These are phyloP conservation scores for Lottia scabra DNA, from an alignment of 2,888 invertebrate species.

Conservation along the genomic window DNA sequence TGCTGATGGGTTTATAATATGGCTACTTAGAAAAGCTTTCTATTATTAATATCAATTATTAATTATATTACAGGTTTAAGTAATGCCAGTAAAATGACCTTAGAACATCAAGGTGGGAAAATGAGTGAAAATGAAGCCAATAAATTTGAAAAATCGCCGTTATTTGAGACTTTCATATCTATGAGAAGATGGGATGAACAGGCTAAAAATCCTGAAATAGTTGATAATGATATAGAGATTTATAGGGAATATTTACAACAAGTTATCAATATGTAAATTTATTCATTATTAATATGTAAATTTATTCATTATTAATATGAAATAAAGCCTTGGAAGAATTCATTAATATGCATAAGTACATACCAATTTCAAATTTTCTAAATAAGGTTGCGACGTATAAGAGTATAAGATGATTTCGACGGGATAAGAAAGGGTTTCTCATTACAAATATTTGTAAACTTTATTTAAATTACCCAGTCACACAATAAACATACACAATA, in stretches of 20 bases:
- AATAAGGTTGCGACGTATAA: too few relatives aligned
- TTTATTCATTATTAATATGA: not conserved
- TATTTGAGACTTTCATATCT: slow-evolving; percentile 39
- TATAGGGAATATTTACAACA: not conserved
- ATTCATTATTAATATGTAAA: not conserved
- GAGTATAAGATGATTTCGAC: too few relatives aligned
- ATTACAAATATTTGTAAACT: too few relatives aligned
- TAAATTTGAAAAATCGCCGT: slow-evolving; percentile 39
- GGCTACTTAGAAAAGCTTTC: too few relatives aligned
- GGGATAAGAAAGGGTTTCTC: too few relatives aligned
- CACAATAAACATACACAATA: too few relatives aligned
- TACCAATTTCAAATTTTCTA: too few relatives aligned
- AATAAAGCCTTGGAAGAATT: too few relatives aligned
- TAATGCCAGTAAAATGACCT: slow-evolving; percentile 49
- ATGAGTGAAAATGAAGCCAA: slow-evolving; percentile 46
- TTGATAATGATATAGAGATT: slow-evolving; percentile 29
- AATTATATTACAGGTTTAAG: slow-evolving; percentile 38
- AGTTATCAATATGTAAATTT: not conserved
- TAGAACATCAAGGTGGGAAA: slow-evolving; percentile 53
- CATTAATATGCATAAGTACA: too few relatives aligned
- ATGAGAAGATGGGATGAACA: slow-evolving; percentile 54
- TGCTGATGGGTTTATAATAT: too few relatives aligned
- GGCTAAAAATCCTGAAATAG: slow-evolving; percentile 41
- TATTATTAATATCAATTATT: too few relatives aligned
- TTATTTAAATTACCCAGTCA: too few relatives aligned